phyloP scores from a whole-genome alignment of 2,113 vertebrate genomes.

The Agapornis roseicollis region DNA sequence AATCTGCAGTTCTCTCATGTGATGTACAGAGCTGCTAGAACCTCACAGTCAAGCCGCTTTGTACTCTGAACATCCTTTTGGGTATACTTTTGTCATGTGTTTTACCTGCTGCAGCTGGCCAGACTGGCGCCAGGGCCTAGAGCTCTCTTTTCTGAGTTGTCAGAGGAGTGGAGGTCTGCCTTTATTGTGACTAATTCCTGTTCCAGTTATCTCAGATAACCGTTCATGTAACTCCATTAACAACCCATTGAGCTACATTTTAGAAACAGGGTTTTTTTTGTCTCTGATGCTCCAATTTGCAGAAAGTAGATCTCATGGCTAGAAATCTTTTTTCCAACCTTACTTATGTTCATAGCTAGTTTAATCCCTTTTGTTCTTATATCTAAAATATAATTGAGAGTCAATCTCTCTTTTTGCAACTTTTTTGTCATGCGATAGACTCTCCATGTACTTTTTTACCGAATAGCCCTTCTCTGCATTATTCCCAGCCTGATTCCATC shows the following conservation, averaged over 20 bases:
- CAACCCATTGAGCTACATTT: background rate
- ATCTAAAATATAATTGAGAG: background rate
- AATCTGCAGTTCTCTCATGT: fast-evolving
- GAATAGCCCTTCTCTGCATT: background rate
- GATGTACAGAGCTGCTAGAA: background rate
- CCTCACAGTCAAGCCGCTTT: background rate
- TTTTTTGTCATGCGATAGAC: background rate
- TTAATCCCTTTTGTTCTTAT: background rate
- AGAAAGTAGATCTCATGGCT: background rate
- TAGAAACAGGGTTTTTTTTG: background rate
- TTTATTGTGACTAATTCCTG: background rate
- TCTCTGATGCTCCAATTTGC: background rate
- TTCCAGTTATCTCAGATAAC: background rate
- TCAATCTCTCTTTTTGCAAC: background rate
- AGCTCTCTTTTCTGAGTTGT: background rate
- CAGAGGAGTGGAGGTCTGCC: background rate
- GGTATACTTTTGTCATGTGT: fast-evolving
- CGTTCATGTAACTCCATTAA: background rate
- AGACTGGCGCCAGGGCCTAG: background rate
- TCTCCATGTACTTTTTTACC: background rate
- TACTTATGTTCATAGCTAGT: background rate
- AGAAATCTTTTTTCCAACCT: background rate
- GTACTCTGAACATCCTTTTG: background rate
- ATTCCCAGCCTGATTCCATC: background rate
- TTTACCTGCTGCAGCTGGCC: background rate